Evolutionary conservation across 2,113 vertebrate genomes (phyloP).

Genomic region (Aspiorhynchus laticeps): DNA sequence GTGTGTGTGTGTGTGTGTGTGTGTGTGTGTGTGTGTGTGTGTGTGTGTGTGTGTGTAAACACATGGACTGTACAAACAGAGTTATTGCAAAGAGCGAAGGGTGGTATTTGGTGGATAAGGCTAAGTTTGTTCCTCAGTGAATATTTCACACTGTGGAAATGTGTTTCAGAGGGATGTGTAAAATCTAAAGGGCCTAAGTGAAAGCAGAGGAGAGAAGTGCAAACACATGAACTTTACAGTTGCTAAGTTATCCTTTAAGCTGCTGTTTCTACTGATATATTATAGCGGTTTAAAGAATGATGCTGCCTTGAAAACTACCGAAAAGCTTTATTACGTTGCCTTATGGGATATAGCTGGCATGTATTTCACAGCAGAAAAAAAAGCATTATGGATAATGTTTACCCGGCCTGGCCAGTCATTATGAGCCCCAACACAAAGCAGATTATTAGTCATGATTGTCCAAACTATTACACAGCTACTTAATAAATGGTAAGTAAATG

Average conservation of each 20-base stretch:
- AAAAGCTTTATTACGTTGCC: neutral
- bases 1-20: constrained; percentile 19
- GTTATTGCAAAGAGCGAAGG: constrained; percentile 22
- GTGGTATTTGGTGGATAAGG: constrained; percentile 52
- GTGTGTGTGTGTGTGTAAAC: constrained; percentile 32
- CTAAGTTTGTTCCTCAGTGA: constrained; percentile 55
- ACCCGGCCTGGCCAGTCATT: neutral
- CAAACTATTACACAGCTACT: no score
- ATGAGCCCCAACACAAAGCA: no score
- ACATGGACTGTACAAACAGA: constrained; percentile 39
- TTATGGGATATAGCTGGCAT: neutral
- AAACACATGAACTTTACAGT: constrained; percentile 52
- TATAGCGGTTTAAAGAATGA: neutral
- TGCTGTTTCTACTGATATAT: constrained; percentile 10
- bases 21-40: constrained; percentile 38
- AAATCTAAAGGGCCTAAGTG: constrained; percentile 64
- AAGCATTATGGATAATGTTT: neutral
- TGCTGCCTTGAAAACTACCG: neutral
- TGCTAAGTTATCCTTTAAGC: constrained; percentile 39
- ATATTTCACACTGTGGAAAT: constrained; percentile 63
- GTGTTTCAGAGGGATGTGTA: constrained; percentile 69
- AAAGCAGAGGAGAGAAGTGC: constrained; percentile 53
- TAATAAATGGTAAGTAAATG: no score
- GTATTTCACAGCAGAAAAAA: neutral
- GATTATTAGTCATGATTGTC: no score